These are phyloP conservation scores for Manis crassicaudata DNA, from an alignment of 2,797 vertebrate species.

Conservation along the genomic window DNA sequence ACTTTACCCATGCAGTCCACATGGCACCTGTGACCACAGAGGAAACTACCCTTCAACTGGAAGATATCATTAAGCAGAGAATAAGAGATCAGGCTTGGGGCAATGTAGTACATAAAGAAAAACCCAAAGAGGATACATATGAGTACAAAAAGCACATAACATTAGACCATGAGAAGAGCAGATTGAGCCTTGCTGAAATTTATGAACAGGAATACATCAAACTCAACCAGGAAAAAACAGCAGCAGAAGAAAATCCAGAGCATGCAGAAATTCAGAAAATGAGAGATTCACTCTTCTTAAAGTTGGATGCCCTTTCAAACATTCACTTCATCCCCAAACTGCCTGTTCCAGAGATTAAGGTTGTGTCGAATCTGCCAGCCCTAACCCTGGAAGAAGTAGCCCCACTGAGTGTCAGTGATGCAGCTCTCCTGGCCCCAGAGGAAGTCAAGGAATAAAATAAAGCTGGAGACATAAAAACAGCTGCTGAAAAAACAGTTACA, in stretches of 20 bases:
- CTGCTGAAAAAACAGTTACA: conserved; percentile 92
- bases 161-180: conserved; percentile 98
- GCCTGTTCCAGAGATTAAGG: conserved; percentile 94
- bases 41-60: conserved; percentile 95
- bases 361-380: conserved; percentile 95
- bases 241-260: conserved; percentile 94
- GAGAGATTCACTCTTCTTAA: conserved; percentile 95
- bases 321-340: conserved; percentile 98
- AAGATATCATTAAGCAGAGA: conserved; percentile 98
- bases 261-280: conserved; percentile 96
- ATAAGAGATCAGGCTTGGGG: conserved; percentile 98
- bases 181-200: conserved; percentile 95
- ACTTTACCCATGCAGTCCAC: conserved; percentile 93
- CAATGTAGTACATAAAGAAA: conserved; percentile 96
- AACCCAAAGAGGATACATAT: conserved; percentile 94
- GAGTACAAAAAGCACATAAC: conserved; percentile 97
- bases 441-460: conserved; percentile 96
- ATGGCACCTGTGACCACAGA: conserved; percentile 95
- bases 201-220: conserved; percentile 97
- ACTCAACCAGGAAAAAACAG: conserved; percentile 92
- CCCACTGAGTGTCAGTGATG: conserved; percentile 93
- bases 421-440: conserved; percentile 96
- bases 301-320: conserved; percentile 97
- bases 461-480: conserved; percentile 92
- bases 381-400: conserved; percentile 97